These are phyloP conservation scores for Syndactyla subalaris DNA, from an alignment of 2,797 vertebrate genomes.

Conservation along the genomic window DNA sequence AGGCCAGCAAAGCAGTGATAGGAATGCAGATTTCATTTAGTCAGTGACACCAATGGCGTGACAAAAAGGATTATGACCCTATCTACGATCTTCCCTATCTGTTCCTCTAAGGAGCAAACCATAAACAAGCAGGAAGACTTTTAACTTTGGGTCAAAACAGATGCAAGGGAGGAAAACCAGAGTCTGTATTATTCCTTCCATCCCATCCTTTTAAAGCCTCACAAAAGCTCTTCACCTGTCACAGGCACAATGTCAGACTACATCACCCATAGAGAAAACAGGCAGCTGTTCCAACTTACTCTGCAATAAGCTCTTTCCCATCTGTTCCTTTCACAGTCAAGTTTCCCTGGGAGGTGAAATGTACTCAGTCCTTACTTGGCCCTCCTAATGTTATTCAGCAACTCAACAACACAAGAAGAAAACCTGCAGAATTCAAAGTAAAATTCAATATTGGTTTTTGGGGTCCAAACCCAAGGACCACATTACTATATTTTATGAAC, in stretches of 20 bases:
- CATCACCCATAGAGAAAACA: neutral
- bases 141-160: neutral
- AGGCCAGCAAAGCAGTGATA: neutral
- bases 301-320: neutral
- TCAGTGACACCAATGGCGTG: neutral
- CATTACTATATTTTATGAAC: neutral
- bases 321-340: neutral
- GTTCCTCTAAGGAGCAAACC: neutral
- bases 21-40: neutral
- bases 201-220: neutral
- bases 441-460: constrained; percentile 36
- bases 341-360: neutral
- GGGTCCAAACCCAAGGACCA: neutral
- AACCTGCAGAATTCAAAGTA: constrained; percentile 5
- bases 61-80: neutral
- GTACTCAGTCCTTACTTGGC: neutral
- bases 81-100: neutral
- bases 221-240: neutral
- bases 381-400: neutral
- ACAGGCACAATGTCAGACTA: neutral
- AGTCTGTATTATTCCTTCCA: neutral
- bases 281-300: neutral
- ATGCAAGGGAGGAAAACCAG: neutral
- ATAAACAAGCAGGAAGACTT: neutral
- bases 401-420: constrained; percentile 9